These are phyloP conservation scores for Idaea straminata DNA, from an alignment of 2,888 invertebrate genomes.

Conservation along the genomic window DNA sequence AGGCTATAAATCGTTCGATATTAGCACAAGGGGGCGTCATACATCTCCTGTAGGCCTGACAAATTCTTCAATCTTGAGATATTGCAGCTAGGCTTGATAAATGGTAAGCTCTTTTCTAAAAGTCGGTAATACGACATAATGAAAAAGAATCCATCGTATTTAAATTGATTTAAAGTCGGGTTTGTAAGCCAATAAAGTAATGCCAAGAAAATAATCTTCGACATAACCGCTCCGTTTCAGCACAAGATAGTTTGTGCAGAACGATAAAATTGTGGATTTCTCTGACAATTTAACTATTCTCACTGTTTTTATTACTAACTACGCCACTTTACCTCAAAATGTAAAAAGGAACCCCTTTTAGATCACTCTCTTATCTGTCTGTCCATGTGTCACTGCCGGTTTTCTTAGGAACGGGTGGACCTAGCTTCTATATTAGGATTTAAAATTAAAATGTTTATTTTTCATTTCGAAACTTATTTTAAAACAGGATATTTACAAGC, in stretches of 20 bases:
- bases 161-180: background rate
- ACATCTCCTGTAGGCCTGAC: constrained; percentile 57
- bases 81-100: constrained; percentile 43
- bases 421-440: too few species aligned
- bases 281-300: background rate
- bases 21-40: constrained; percentile 48
- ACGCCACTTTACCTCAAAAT: too few species aligned
- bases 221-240: too few species aligned
- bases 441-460: too few species aligned
- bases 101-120: constrained; percentile 14
- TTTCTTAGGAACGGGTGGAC: too few species aligned
- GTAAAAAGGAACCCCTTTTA: too few species aligned
- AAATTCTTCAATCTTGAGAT: constrained; percentile 58
- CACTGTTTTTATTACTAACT: background rate
- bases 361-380: too few species aligned
- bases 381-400: too few species aligned
- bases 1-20: constrained; percentile 57
- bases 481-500: too few species aligned
- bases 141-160: background rate
- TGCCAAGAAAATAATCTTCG: too few species aligned
- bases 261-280: background rate
- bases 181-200: background rate
- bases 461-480: too few species aligned
- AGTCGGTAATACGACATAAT: background rate
- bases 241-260: background rate